A percentile compares a stretch with the other conserved stretches of the same genome.
Evolutionary conservation across 2,797 vertebrate species (phyloP).

Genomic region (Paguma larvata): DNA sequence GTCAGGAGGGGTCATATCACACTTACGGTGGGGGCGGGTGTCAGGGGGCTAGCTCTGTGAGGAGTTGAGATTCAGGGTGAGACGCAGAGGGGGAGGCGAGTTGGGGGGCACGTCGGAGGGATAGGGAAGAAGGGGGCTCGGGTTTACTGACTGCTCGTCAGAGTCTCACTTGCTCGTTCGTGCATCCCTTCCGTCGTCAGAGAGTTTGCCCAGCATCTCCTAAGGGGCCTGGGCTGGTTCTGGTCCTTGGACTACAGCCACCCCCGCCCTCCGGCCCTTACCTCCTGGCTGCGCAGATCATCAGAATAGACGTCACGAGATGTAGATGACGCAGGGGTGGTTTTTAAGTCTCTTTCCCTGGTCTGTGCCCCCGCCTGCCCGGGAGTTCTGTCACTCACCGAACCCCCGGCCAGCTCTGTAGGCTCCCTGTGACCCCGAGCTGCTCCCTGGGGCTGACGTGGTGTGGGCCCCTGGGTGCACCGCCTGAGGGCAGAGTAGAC

Average conservation of each 20-base stretch:
- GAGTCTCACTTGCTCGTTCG: background rate
- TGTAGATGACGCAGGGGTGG: background rate
- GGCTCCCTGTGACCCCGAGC: background rate
- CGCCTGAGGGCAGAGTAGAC: background rate
- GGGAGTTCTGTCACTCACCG: background rate
- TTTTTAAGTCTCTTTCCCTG: background rate
- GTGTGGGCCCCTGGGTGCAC: background rate
- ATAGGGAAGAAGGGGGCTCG: rapidly evolving
- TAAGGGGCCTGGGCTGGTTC: too few species aligned
- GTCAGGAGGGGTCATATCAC: background rate
- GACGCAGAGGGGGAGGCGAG: rapidly evolving
- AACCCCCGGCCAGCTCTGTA: background rate
- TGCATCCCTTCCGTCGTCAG: background rate
- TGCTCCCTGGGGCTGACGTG: background rate
- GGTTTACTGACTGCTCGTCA: rapidly evolving
- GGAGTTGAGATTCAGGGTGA: background rate
- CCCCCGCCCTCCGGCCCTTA: background rate
- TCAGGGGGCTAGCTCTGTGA: too few species aligned
- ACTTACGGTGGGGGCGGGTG: background rate
- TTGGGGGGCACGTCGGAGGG: too few species aligned
- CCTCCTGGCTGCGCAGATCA: background rate
- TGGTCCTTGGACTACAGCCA: background rate
- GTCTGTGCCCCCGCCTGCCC: background rate
- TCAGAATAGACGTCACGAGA: background rate
- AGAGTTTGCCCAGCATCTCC: too few species aligned